Base-by-base conservation (phyloP, 2,888 invertebrate species). In the Lasioglossum oenotherae region DNA sequence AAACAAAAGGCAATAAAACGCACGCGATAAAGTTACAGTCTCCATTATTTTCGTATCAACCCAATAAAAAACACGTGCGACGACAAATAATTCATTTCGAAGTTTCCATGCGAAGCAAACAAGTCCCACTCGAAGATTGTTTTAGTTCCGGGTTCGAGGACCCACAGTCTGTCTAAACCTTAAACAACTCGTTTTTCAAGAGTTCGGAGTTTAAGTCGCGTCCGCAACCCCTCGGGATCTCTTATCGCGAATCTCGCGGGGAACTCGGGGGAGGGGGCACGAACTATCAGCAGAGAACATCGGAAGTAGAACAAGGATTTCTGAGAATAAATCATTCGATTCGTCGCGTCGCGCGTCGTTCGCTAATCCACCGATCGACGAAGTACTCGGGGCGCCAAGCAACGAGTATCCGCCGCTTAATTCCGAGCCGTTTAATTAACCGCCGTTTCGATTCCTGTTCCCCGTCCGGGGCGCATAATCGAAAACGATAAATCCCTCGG, bases 401-500 rank as follows among this genome's bases (percentile, higher is more conserved):
- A 64, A 16, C 60, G 44, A 38, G 72, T 72, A 82, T 74, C 49
- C 82, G 38, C 31, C 53, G 84, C 78, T 78, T 78, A 78, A 81
- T 86, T 75, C 73, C 73, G 38, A 85, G 57, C 57, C 64, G 75
- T 85, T 79, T 85, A 85, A 85, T 79, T 79, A 85, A 85, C 79
- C 79, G 57, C 19, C 85, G 79, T 85, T 85, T 85, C 85, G 73
- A 85, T 73, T 89, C 69, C 64, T 77, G 64, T 79, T 38, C 31
- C 60, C 31, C 60, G 31, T 69, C 14, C 38, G 57, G 44, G 60
- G 8, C 78, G 80, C 81, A 88, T 88, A 88, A 89, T 84, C 89
- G 80, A 87, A 89, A 81, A 78, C 89, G 81, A 88, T 89, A 81
- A 89, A 89, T 89, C 83, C 85, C 53, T 12, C 14, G 69, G 64